A percentile compares a stretch with the other conserved stretches of the same genome.
These are phyloP conservation scores for Gambusia holbrooki DNA, from an alignment of 2,113 vertebrate species.

Conservation along the genomic window DNA sequence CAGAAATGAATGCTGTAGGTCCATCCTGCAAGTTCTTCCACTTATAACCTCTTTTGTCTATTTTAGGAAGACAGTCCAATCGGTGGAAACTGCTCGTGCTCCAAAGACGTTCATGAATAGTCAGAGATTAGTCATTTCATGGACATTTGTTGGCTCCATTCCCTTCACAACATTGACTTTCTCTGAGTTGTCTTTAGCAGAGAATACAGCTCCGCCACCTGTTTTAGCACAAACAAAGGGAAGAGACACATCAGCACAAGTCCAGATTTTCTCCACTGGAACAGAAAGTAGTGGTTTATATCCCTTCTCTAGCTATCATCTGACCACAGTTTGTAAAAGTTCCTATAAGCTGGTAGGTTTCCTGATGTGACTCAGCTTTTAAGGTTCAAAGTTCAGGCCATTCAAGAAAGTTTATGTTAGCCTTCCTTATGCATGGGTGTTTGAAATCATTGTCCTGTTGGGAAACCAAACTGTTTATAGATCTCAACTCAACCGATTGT, in stretches of 20 bases:
- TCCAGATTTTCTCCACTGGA: conserved; percentile 25
- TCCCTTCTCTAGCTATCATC: not conserved
- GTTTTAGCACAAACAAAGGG: conserved; percentile 36
- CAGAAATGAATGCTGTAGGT: conserved; percentile 10
- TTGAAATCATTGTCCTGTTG: too few species aligned
- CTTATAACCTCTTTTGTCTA: conserved; percentile 37
- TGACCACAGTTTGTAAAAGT: too few species aligned
- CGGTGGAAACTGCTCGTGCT: conserved; percentile 40
- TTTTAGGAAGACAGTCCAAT: conserved; percentile 30
- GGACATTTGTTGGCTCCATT: conserved; percentile 46
- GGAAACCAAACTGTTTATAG: too few species aligned
- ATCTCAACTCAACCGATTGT: too few species aligned
- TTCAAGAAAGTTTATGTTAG: too few species aligned
- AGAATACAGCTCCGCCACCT: conserved; percentile 8
- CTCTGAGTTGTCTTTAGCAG: conserved; percentile 35
- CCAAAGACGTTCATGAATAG: conserved; percentile 41
- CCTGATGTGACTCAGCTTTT: too few species aligned
- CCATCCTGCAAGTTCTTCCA: conserved; percentile 25
- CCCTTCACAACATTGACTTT: conserved; percentile 48
- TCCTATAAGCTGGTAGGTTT: too few species aligned
- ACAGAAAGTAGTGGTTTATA: conserved; percentile 29
- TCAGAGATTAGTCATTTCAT: conserved; percentile 44
- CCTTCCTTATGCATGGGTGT: too few species aligned
- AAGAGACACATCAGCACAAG: conserved; percentile 25
- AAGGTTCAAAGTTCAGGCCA: too few species aligned